Base-by-base conservation (phyloP, 2,113 vertebrate genomes). In the Scalopus aquaticus region DNA sequence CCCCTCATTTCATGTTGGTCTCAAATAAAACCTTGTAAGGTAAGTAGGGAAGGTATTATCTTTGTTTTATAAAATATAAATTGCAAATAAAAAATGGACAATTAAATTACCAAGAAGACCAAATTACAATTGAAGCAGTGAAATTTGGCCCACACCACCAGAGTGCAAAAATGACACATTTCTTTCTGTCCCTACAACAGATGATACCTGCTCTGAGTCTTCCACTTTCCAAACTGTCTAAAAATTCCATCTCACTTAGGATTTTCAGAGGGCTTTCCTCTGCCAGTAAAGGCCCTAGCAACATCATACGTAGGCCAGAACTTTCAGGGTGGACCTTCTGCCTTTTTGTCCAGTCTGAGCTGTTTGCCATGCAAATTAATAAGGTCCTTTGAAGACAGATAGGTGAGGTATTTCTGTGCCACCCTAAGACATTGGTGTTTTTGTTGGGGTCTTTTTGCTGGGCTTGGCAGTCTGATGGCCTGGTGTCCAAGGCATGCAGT, bases 21-120 rank as follows among this genome's bases (percentile, higher is more conserved):
- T 97, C 76, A 88, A 90, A 92, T 6, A 85, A 78, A 93, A 77
- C 80, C n/a, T 67, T 81, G 44, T 51, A 97, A 96, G 37, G 26
- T 80, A 84, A 89, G 30, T 42, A 89, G 12, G 26, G 39, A 86
- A 88, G 39, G 16, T 30, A 64, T 83, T 96, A 58, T 78, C 69
- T 94, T 96, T 78, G 73, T 64, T 94, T 96, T 89, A 73, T 28
- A 70, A 67, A 95, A 46, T 78, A 85, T 89, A 95, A 64, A 73
- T 88, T 94, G 85, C 85, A 84, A 26, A 32, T 90, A 93, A 39
- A 94, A 90, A 93, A 37, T 84, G 77, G 58, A 54, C 20, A 67
- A 86, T 69, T 82, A 91, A 69, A n/a, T 78, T 78, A 77, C 44
- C 37, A 73, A 90, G 42, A 89, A 85, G 32, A 88, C 30, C n/a